phyloP scores from a whole-genome alignment of 2,888 invertebrate species.

The Melipona beecheii region DNA sequence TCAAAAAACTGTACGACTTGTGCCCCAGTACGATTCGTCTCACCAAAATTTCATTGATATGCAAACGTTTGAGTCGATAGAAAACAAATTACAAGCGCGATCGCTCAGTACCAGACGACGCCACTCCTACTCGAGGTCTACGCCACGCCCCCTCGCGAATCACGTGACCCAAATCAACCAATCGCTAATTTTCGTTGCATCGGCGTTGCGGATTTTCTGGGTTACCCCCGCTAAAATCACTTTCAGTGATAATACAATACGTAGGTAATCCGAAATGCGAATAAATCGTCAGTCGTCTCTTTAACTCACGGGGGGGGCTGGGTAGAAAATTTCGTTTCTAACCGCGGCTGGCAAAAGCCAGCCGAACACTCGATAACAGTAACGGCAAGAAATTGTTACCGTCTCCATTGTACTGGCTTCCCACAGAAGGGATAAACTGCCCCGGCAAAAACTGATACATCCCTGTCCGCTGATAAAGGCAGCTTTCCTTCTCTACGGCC shows the following conservation, averaged over 20 bases:
- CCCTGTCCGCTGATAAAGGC: constrained; percentile 63
- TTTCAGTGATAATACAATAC: not conserved
- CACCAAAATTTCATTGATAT: too few relatives aligned
- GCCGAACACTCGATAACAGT: constrained; percentile 23
- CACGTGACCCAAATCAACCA: too few relatives aligned
- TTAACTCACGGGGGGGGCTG: too few relatives aligned
- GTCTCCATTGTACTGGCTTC: constrained; percentile 27
- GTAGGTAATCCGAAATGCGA: not conserved
- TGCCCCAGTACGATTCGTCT: too few relatives aligned
- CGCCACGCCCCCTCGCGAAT: too few relatives aligned
- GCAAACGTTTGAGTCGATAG: too few relatives aligned
- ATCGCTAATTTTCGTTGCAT: not conserved
- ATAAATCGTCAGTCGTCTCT: not conserved
- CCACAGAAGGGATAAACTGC: constrained; percentile 53
- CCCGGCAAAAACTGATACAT: constrained; percentile 69
- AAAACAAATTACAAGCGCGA: too few relatives aligned
- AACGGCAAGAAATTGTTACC: constrained; percentile 42
- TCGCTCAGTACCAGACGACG: too few relatives aligned
- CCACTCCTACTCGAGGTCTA: too few relatives aligned
- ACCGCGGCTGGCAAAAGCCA: not conserved
- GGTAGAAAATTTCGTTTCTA: not conserved
- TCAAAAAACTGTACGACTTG: too few relatives aligned
- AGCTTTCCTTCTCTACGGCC: constrained; percentile 44
- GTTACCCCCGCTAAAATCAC: too few relatives aligned
- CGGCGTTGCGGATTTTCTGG: too few relatives aligned